Base-by-base conservation (phyloP, 2,888 invertebrate genomes). In the Epirrita christyi region DNA sequence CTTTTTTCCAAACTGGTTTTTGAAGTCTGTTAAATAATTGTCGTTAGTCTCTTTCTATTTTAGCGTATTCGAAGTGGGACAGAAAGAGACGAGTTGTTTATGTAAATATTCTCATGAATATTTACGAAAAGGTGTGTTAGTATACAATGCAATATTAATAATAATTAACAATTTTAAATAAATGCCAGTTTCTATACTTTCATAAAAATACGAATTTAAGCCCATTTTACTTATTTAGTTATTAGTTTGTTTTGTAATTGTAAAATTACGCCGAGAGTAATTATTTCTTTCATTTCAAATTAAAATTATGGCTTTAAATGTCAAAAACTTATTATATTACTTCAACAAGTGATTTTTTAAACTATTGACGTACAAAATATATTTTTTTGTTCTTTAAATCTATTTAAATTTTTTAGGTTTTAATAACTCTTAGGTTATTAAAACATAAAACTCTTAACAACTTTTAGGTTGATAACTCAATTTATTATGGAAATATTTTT, bases 151-250 rank as follows among this genome's bases (percentile, higher is more conserved):
- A 49, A 53, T 50, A 45, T 15, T 50, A 46, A 28, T 45, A 42
- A 43, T 28, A n/a, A n/a, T n/a, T n/a, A 44, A 42, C 28, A 34
- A 21, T 46, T 15, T 7, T 1, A 29, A 5, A 29, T 29, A 32
- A 32, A 38, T 44, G 34, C 28, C 27, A 27, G 5, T 40, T 45
- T 36, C 4, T 8, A 15, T 37, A 47, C 15, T 36, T 45, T 32
- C n/a, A 48, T 48, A 44, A 40, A 43, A 48, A 43, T 42, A 59
- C 59, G 59, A 59, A 59, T 59, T 59, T 59, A 59, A 47, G 43
- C 15, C 21, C 38, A 58, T 46, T 50, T 50, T 46, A 49, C 28
- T 45, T 41, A 48, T 40, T 49, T 49, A 48, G 41, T 49, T 28
- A 11, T 21, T 41, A 41, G 41, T 46, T 0, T 1, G 42, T 9